phyloP scores from a whole-genome alignment of 2,797 vertebrate genomes.

The Numenius phaeopus region DNA sequence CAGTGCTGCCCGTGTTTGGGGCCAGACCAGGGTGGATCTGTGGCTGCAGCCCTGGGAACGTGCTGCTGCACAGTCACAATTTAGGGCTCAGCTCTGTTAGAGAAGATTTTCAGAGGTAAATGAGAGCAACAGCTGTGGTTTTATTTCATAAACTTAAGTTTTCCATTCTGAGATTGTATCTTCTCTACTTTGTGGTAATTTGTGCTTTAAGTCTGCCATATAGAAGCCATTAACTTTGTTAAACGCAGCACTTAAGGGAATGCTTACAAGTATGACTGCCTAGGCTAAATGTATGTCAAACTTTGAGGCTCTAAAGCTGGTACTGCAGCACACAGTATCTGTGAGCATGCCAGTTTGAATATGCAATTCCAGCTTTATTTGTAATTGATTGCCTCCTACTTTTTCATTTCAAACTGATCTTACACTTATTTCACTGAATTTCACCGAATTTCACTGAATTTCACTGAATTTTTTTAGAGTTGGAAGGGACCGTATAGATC shows the following conservation, averaged over 20 bases:
- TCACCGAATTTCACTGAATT: too few species aligned
- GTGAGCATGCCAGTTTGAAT: background rate
- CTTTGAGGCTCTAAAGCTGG: background rate
- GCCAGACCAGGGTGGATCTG: background rate
- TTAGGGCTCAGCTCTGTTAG: background rate
- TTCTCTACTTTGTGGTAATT: background rate
- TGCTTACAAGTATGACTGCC: background rate
- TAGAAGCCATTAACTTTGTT: background rate
- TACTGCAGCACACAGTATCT: background rate
- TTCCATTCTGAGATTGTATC: background rate
- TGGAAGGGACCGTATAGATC: too few species aligned
- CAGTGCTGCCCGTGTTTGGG: too few species aligned
- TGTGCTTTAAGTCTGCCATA: background rate
- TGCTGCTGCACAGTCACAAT: background rate
- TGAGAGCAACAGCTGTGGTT: background rate
- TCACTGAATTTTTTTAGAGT: too few species aligned
- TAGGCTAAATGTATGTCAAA: background rate
- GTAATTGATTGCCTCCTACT: background rate
- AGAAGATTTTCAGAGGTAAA: background rate
- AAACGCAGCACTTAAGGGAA: background rate
- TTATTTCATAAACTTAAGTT: background rate
- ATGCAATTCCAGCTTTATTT: background rate
- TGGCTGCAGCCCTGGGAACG: background rate
- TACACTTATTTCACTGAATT: too few species aligned
- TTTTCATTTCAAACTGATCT: background rate